phyloP scores from a whole-genome alignment of 2,113 vertebrate genomes.

The Boulengerochromis microlepis region DNA sequence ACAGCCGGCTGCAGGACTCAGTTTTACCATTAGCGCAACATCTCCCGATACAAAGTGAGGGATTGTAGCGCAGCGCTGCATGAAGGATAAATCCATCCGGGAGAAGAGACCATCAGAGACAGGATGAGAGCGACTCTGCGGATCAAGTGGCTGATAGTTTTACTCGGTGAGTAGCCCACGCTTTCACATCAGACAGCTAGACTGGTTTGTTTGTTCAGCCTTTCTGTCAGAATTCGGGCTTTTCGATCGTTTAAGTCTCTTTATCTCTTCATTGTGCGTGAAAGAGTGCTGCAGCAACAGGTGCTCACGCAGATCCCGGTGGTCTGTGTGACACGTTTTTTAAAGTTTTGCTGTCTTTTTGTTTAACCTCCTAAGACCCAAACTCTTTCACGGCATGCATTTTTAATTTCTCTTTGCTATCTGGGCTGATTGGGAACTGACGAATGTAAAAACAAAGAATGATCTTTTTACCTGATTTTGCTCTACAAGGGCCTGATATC shows the following conservation, averaged over 20 bases:
- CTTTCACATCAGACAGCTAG: neutral
- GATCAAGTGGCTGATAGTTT: slow-evolving; percentile 45
- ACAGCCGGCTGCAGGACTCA: neutral
- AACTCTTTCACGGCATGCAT: neutral
- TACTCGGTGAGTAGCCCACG: slow-evolving; percentile 53
- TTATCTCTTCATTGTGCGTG: neutral
- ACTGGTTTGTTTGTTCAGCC: neutral
- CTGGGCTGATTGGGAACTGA: neutral
- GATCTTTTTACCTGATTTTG: neutral
- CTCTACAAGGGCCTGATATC: neutral
- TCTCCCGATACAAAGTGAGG: neutral
- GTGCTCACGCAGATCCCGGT: neutral
- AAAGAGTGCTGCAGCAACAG: slow-evolving; percentile 1
- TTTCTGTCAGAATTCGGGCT: neutral
- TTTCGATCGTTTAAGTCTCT: fast-evolving
- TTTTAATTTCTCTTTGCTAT: neutral
- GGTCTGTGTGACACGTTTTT: neutral
- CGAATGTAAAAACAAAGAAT: neutral
- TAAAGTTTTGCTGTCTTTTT: neutral
- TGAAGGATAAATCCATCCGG: slow-evolving; percentile 5
- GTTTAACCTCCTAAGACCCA: neutral
- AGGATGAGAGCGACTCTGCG: slow-evolving; percentile 33
- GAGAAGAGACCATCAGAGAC: neutral
- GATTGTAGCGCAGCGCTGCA: neutral
- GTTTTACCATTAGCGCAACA: neutral